Percentiles rank a stretch among this genome's conserved stretches.
These are phyloP conservation scores for Dendrocopos noguchii DNA, from an alignment of 2,113 vertebrate species.

Conservation along the genomic window DNA sequence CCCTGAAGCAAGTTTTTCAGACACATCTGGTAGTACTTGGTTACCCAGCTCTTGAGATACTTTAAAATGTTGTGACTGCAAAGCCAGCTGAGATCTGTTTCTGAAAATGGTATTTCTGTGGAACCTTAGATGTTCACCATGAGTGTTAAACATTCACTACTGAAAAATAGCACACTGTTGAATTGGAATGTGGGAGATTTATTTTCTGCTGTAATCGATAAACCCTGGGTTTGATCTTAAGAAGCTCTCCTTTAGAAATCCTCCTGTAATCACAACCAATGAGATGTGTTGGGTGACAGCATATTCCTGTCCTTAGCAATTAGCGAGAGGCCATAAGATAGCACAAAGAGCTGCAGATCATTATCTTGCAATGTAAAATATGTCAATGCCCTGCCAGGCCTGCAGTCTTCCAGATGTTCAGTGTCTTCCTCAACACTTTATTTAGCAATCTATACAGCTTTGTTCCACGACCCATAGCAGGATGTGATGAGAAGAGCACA, in stretches of 20 bases:
- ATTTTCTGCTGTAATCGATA: not conserved
- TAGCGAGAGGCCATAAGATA: not conserved
- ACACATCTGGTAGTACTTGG: not conserved
- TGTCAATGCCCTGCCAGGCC: not conserved
- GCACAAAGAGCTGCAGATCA: not conserved
- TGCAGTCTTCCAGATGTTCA: slow-evolving; percentile 22
- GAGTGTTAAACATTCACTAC: not conserved
- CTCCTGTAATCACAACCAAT: not conserved
- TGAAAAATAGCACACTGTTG: not conserved
- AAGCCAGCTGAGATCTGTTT: not conserved
- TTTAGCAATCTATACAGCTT: not conserved
- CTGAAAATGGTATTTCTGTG: not conserved
- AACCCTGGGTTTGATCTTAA: not conserved
- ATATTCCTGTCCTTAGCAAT: not conserved
- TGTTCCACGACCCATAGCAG: not conserved
- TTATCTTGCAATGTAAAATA: slow-evolving; percentile 1
- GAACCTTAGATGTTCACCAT: not conserved
- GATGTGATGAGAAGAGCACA: not conserved
- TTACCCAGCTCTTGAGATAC: not conserved
- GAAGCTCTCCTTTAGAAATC: not conserved
- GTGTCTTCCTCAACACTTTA: not conserved
- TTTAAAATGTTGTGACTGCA: not conserved
- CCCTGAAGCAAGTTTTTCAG: not conserved
- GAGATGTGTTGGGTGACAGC: not conserved
- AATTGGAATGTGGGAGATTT: not conserved